These are phyloP conservation scores for Sebastes cheni DNA, from an alignment of 2,797 vertebrate genomes.

Conservation along the genomic window DNA sequence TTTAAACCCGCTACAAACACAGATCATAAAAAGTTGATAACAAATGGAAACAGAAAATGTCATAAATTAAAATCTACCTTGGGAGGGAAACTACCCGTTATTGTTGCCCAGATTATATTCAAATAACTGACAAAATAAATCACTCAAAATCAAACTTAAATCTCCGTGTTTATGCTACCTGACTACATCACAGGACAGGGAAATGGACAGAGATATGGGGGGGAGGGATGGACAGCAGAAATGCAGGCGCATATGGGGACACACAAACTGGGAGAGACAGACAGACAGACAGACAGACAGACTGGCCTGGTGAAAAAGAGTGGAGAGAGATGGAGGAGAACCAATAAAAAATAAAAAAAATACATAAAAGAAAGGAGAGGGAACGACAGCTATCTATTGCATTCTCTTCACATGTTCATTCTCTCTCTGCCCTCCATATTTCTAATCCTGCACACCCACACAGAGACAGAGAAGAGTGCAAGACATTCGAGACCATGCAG, in stretches of 20 bases:
- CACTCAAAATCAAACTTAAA: slow-evolving; percentile 35
- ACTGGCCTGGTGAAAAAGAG: slow-evolving; percentile 68
- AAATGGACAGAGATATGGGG: slow-evolving; percentile 60
- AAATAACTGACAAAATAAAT: slow-evolving; percentile 41
- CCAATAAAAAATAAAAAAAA: background rate
- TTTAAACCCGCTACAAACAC: slow-evolving; percentile 53
- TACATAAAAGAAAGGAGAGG: slow-evolving; percentile 50
- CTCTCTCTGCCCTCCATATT: slow-evolving; percentile 53
- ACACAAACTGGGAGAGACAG: slow-evolving; percentile 54
- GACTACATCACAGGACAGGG: slow-evolving; percentile 55
- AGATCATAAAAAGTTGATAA: slow-evolving; percentile 47
- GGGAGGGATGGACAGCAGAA: slow-evolving; percentile 50
- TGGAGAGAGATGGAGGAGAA: slow-evolving; percentile 61
- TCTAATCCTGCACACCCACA: slow-evolving; percentile 62
- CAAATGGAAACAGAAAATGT: slow-evolving; percentile 49
- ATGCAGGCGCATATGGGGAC: slow-evolving; percentile 59
- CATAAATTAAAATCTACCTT: slow-evolving; percentile 31
- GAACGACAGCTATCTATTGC: slow-evolving; percentile 47
- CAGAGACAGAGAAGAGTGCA: slow-evolving; percentile 65
- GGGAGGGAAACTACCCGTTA: slow-evolving; percentile 19
- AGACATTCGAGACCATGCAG: slow-evolving; percentile 71
- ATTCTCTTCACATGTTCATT: slow-evolving; percentile 61
- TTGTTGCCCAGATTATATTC: slow-evolving; percentile 30
- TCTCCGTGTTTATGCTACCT: slow-evolving; percentile 38
- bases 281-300: slow-evolving; percentile 57